These are phyloP conservation scores for Drosophila auraria DNA, from an alignment of 1,140 invertebrate genomes.

Conservation along the genomic window DNA sequence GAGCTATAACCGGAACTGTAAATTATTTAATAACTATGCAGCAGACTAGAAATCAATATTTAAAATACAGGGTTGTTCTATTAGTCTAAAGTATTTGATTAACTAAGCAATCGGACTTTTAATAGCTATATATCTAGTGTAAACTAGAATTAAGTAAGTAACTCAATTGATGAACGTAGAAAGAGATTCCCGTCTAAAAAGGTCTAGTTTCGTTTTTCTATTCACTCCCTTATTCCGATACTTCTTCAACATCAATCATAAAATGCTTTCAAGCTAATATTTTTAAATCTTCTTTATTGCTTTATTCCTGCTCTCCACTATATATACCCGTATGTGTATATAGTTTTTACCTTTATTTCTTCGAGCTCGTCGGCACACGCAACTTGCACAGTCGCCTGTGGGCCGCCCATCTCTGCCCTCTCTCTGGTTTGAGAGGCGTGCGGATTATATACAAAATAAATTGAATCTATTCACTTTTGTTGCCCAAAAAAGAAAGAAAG, in stretches of 20 bases:
- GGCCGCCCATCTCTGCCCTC: too few relatives aligned
- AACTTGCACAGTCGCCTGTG: neutral
- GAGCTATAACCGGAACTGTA: neutral
- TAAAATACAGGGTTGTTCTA: neutral
- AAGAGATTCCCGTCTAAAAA: neutral
- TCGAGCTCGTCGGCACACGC: constrained; percentile 26
- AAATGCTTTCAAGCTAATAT: constrained; percentile 4
- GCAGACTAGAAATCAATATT: constrained; percentile 19
- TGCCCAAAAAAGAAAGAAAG: constrained; percentile 40
- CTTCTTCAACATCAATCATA: neutral
- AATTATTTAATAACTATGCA: constrained; percentile 11
- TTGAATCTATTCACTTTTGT: constrained; percentile 57
- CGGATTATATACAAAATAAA: constrained; percentile 45
- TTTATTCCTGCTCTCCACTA: neutral
- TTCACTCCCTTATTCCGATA: neutral
- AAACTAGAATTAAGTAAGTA: neutral
- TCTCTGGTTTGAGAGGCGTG: constrained; percentile 8
- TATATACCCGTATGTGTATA: constrained; percentile 2
- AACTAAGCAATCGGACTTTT: neutral
- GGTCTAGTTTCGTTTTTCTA: neutral
- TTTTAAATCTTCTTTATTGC: constrained; percentile 21
- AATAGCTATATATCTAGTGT: neutral
- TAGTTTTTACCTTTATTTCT: constrained; percentile 25
- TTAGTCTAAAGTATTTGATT: constrained; percentile 4
- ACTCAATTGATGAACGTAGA: neutral